Percentiles rank a stretch among this genome's conserved stretches.
phyloP scores from a whole-genome alignment of 2,888 invertebrate species.

The Chymomyza procnemis region DNA sequence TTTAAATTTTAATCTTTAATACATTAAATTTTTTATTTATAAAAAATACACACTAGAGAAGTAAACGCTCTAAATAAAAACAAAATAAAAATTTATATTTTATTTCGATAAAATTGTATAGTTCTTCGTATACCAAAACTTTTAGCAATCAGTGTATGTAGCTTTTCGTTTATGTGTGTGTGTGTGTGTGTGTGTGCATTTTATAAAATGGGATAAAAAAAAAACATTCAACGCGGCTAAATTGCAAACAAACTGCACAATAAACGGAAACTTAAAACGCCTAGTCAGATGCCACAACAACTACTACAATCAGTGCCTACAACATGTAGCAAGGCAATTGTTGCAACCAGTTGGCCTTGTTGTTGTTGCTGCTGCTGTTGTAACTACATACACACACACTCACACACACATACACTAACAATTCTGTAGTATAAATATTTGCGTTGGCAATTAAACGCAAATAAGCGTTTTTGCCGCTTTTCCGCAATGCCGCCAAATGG shows the following conservation, averaged over 20 bases:
- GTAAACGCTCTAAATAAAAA: too few species aligned
- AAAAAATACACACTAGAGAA: too few species aligned
- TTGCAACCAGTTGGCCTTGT: conserved; percentile 34
- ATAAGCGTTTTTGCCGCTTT: conserved; percentile 52
- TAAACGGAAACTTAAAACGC: conserved; percentile 68
- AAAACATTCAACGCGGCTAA: conserved; percentile 46
- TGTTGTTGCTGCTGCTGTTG: conserved; percentile 20
- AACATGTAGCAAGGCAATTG: conserved; percentile 51
- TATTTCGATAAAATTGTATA: too few species aligned
- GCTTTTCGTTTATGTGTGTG: background rate
- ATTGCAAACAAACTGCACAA: conserved; percentile 66
- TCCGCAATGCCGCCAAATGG: background rate
- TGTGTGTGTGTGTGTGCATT: background rate
- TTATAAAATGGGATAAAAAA: conserved; percentile 17
- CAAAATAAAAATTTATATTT: too few species aligned
- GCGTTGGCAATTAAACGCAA: conserved; percentile 75
- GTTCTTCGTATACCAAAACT: too few species aligned
- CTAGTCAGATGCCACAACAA: conserved; percentile 27
- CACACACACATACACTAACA: background rate
- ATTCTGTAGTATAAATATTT: conserved; percentile 40
- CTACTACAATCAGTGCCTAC: conserved; percentile 35
- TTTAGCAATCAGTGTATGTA: background rate
- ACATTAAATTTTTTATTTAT: too few species aligned
- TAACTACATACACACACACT: conserved; percentile 11
- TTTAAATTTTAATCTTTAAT: too few species aligned